phyloP scores from a whole-genome alignment of 2,113 vertebrate species.

The Gadus chalcogrammus region DNA sequence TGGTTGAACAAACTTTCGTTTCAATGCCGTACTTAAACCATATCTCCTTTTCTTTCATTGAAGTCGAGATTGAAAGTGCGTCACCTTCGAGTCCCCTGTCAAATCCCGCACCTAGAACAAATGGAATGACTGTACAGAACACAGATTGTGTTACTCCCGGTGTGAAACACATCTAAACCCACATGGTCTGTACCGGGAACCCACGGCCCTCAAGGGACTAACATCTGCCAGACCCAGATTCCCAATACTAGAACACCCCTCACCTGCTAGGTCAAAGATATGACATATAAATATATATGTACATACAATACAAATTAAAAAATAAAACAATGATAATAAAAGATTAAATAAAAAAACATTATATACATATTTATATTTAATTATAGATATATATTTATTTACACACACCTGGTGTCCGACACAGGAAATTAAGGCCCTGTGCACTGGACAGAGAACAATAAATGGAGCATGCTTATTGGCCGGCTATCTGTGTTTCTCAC shows the following conservation, averaged over 20 bases:
- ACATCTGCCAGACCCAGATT: constrained; percentile 23
- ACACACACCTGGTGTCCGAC: constrained; percentile 22
- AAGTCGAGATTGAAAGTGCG: too few relatives aligned
- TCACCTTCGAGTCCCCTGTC: too few relatives aligned
- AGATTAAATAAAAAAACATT: neutral
- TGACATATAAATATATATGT: too few relatives aligned
- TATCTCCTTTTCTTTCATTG: too few relatives aligned
- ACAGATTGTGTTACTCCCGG: neutral
- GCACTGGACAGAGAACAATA: neutral
- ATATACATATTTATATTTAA: neutral
- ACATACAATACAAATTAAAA: too few relatives aligned
- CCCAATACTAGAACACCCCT: neutral
- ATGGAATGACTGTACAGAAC: neutral
- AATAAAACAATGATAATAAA: too few relatives aligned
- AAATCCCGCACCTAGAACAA: neutral
- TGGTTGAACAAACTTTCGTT: too few relatives aligned
- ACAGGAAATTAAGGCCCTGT: constrained; percentile 23
- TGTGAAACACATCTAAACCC: too few relatives aligned
- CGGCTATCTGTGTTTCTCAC: constrained; percentile 8
- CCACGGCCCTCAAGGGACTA: neutral
- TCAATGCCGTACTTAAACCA: too few relatives aligned
- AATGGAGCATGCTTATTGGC: neutral
- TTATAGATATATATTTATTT: too few relatives aligned
- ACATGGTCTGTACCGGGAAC: neutral
- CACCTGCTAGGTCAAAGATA: neutral